phyloP scores from a whole-genome alignment of 2,888 invertebrate species.

The Agrotis segetum region DNA sequence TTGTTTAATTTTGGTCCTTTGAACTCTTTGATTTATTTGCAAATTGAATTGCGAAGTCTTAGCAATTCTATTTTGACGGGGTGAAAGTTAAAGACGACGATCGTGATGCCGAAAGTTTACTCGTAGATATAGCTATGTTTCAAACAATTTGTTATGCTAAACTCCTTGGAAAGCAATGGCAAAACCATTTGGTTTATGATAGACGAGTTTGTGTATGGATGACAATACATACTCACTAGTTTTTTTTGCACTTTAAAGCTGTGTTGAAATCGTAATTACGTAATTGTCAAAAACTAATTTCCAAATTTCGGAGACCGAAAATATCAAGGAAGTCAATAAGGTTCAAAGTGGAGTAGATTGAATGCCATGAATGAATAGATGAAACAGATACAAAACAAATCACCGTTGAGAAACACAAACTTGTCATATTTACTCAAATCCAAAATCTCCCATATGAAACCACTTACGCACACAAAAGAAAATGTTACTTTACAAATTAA shows the following conservation, averaged over 20 bases:
- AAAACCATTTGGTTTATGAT: not conserved
- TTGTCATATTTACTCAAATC: conserved; percentile 64
- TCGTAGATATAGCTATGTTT: not conserved
- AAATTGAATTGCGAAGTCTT: conserved; percentile 45
- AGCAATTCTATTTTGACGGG: conserved; percentile 22
- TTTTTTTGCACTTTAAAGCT: too few species aligned
- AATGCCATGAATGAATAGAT: not conserved
- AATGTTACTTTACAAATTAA: conserved; percentile 81
- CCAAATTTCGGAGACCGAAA: too few species aligned
- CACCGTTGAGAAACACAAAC: conserved; percentile 40
- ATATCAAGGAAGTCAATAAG: too few species aligned
- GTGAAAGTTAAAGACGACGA: not conserved
- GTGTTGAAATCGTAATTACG: too few species aligned
- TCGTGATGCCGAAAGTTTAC: not conserved
- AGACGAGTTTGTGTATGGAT: too few species aligned
- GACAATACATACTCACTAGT: too few species aligned
- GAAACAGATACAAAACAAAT: conserved; percentile 34
- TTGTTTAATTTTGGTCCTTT: conserved; percentile 49
- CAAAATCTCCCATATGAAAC: conserved; percentile 74
- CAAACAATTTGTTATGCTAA: not conserved
- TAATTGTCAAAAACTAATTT: not conserved
- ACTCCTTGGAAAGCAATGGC: not conserved
- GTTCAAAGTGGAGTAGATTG: not conserved
- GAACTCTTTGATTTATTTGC: conserved; percentile 39
- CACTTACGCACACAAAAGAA: conserved; percentile 73